Base-by-base conservation (phyloP, 1,140 invertebrate genomes). In the Spodoptera frugiperda region DNA sequence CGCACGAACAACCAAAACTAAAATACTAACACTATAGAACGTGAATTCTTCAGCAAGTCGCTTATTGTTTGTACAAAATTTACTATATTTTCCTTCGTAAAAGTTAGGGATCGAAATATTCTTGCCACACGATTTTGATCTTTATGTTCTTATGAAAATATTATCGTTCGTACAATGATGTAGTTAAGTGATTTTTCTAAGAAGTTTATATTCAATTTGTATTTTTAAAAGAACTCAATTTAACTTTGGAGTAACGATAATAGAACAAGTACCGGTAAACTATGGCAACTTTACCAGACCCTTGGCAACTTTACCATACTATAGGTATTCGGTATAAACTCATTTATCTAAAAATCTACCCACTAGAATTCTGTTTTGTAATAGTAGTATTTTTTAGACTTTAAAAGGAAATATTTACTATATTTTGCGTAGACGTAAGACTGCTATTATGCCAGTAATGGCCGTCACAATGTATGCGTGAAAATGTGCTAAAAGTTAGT, bases 41-140 rank as follows among this genome's bases (percentile, higher is more conserved):
- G 48, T 51, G 25, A 53, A 12, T 51, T 68, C 8, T 21, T 21
- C 19, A 9, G 15, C 3, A 21, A 57, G 51, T 53, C 65, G 3
- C 14, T 53, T 54, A 70, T 54, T 46, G 65, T 53, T 61, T 70
- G 65, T 6, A 30, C 65, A 25, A 67, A 39, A 67, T 67, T 57
- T 39, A 15, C 57, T 61, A 57, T 57, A 17, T 68, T 46, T 68
- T 67, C 9, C 19, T 76, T 67, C 12, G 3, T 39, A 8, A 39
- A 39, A 39, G 33, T 39, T 39, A 39, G 9, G 0, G 11, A 53
- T 25, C 44, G 65, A 30, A 48, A 49, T 11, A 33, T 59, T 59
- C 25, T n/a, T 61, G 30, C 33, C 5, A 30, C 9, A 12, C 5
- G 33, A n/a, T 61, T 61, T 61, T 15, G 25, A 9, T 61, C 30